phyloP scores from a whole-genome alignment of 2,888 invertebrate genomes.

The Aporophyla lueneburgensis region DNA sequence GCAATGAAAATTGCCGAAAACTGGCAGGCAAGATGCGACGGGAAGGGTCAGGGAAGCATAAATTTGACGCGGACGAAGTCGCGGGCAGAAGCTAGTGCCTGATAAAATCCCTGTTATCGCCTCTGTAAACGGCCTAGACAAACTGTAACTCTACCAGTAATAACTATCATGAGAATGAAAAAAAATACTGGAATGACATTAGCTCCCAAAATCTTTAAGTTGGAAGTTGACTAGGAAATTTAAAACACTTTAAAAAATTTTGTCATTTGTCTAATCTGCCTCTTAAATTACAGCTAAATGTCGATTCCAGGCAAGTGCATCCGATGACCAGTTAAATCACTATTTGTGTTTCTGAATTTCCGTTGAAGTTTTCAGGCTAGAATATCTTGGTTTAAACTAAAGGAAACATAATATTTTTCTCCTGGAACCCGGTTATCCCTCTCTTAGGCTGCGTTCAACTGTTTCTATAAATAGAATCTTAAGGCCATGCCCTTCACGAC shows the following conservation, averaged over 20 bases:
- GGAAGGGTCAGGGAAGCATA: too few relatives aligned
- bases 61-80: too few relatives aligned
- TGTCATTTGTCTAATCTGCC: neutral
- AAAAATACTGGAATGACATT: neutral
- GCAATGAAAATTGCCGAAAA: too few relatives aligned
- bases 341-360: neutral
- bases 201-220: neutral
- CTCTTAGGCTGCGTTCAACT: neutral
- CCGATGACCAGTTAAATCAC: neutral
- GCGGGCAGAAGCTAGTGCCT: too few relatives aligned
- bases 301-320: neutral
- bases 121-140: too few relatives aligned
- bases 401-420: neutral
- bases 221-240: neutral
- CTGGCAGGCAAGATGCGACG: too few relatives aligned
- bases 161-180: neutral
- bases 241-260: neutral
- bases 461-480: constrained; percentile 45
- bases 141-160: neutral
- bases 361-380: neutral
- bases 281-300: neutral
- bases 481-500: constrained; percentile 57
- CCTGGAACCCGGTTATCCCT: neutral
- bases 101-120: too few relatives aligned
- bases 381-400: neutral